Evolutionary conservation across 1,140 invertebrate species (phyloP), one percentile per base, ranked within the genome.

Genomic region (Temnothorax longispinosus): DNA sequence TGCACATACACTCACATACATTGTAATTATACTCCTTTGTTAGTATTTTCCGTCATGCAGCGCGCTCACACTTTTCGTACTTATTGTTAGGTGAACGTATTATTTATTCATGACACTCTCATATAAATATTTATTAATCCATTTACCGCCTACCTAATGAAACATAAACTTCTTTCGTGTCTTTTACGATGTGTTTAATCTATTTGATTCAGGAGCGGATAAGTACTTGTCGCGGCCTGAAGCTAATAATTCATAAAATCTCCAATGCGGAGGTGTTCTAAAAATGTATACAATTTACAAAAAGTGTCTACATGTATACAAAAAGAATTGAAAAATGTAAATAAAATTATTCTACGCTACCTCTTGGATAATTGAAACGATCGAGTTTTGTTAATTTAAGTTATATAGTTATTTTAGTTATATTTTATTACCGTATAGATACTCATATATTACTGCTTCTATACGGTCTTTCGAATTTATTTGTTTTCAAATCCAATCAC

Each of bases 51-150:
- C 38, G 52, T 35, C 62, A 69, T 21, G 27, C 32, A 27, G 18
- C 13, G 18, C 7, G 8, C 15, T 50, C 44, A 32, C 41, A 74
- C 27, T 75, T 81, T 81, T 81, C 38, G 54, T 21, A 58, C 13
- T 7, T 52, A 11, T 58, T 58, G 21, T 27, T 65, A n/a, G 11
- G 0, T 35, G 27, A 60, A 32, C 41, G 18, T n/a, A 13, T 82
- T 64, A 47, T 32, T 82, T 82, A 82, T 82, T 82, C 67, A 82
- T 72, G 65, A 74, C 7, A 10, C 5, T 72, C 13, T 75, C 54
- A 38, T 60, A 75, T 84, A 62, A 84, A 84, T 84, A 75, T 84
- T 84, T 84, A 84, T 84, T 38, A 56, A 62, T 75, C 32, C 18
- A 44, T n/a, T 71, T 74, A 60, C 1, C 67, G 56, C 8, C 69